Evolutionary conservation across 2,113 vertebrate genomes (phyloP).

Genomic region (Anolis carolinensis): DNA sequence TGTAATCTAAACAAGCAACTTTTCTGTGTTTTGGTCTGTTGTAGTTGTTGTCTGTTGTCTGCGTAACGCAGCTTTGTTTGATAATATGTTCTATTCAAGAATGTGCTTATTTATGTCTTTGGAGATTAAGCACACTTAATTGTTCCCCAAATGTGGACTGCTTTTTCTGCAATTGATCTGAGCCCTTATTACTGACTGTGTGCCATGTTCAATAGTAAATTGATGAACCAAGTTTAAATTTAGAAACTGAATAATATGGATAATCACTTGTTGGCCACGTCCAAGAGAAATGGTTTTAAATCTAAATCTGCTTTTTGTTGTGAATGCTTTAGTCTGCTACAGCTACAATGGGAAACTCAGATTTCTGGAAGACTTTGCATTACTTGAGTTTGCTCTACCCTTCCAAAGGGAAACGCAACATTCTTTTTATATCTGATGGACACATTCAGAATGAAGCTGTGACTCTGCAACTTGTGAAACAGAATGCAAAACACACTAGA

Average conservation of each 20-base stretch:
- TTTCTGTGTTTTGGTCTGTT: not conserved
- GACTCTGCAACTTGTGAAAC: constrained; percentile 78
- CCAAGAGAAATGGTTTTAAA: not conserved
- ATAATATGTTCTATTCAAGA: not conserved
- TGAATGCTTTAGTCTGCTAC: constrained; percentile 65
- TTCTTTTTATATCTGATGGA: constrained; percentile 88
- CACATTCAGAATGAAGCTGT: constrained; percentile 82
- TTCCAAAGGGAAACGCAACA: constrained; percentile 75
- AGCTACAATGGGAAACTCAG: constrained; percentile 83
- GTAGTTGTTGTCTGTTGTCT: not conserved
- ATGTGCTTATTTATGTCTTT: not conserved
- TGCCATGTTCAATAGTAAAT: not conserved
- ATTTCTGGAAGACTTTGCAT: constrained; percentile 84
- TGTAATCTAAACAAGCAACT: not conserved
- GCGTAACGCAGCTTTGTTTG: not conserved
- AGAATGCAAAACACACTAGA: constrained; percentile 78
- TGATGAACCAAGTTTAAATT: not conserved
- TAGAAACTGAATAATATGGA: not conserved
- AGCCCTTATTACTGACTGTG: no score
- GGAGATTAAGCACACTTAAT: not conserved
- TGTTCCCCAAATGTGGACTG: not conserved
- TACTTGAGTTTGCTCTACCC: constrained; percentile 82
- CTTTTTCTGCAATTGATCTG: not conserved
- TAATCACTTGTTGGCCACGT: not conserved
- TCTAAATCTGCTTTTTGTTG: not conserved